A percentile compares a stretch with the other conserved stretches of the same genome.
phyloP scores from a whole-genome alignment of 2,797 vertebrate genomes.

The Smutsia gigantea region DNA sequence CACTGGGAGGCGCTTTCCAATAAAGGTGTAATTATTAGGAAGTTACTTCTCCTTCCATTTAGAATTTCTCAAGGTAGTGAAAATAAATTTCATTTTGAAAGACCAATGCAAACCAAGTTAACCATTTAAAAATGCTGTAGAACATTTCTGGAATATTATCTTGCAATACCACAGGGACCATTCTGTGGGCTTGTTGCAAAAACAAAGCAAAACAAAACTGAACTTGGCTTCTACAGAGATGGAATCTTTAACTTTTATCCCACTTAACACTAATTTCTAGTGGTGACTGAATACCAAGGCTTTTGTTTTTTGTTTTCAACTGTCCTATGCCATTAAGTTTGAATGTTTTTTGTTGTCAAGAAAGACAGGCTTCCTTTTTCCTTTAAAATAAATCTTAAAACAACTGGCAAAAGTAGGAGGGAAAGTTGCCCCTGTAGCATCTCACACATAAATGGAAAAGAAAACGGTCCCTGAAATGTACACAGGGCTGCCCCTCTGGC shows the following conservation, averaged over 20 bases:
- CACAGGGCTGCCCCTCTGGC: neutral
- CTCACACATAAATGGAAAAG: neutral
- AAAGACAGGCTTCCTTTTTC: slow-evolving; percentile 48
- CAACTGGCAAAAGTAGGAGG: neutral
- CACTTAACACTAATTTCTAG: neutral
- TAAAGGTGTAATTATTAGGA: slow-evolving; percentile 62
- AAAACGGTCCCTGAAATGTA: neutral
- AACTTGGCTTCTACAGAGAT: neutral
- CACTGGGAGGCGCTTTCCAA: neutral
- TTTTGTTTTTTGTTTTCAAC: slow-evolving; percentile 21
- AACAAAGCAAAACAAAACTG: slow-evolving; percentile 47
- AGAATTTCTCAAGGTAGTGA: slow-evolving; percentile 63
- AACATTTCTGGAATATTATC: slow-evolving; percentile 51
- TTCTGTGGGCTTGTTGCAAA: slow-evolving; percentile 14
- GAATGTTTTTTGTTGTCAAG: slow-evolving; percentile 27
- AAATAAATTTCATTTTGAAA: slow-evolving; percentile 71
- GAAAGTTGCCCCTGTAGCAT: neutral
- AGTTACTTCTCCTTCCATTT: slow-evolving; percentile 65
- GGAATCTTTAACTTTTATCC: neutral
- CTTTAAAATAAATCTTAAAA: slow-evolving; percentile 57
- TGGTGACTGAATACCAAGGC: neutral
- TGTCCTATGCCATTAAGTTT: neutral
- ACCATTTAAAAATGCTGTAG: slow-evolving; percentile 57
- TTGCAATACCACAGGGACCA: neutral
- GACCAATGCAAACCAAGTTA: slow-evolving; percentile 64